phyloP scores from a whole-genome alignment of 2,888 invertebrate genomes.

The Ashinkailepas kermadecensis region DNA sequence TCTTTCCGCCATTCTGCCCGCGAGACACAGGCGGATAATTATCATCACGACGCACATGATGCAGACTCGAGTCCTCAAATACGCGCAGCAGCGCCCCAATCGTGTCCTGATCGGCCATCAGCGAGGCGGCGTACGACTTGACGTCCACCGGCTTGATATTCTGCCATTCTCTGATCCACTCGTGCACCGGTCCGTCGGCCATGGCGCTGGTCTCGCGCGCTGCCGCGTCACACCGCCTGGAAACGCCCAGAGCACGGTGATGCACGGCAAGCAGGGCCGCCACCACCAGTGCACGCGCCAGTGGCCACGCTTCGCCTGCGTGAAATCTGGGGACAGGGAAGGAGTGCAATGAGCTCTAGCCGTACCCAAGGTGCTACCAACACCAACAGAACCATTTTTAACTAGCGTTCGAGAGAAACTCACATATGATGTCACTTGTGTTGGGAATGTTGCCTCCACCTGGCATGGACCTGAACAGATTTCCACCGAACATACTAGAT shows the following conservation, averaged over 20 bases:
- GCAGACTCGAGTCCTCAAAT: constrained; percentile 60
- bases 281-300: not conserved
- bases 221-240: too few species aligned
- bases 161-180: constrained; percentile 46
- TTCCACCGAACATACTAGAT: too few species aligned
- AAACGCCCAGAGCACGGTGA: too few species aligned
- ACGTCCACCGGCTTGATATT: constrained; percentile 63
- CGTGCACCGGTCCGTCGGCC: constrained; percentile 23
- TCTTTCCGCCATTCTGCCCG: too few species aligned
- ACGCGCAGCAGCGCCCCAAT: constrained; percentile 70
- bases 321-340: not conserved
- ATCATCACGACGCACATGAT: constrained; percentile 43
- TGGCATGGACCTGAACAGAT: too few species aligned
- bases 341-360: not conserved
- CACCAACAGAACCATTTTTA: too few species aligned
- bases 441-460: too few species aligned
- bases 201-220: constrained; percentile 28
- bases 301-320: not conserved
- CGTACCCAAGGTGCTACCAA: too few species aligned
- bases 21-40: too few species aligned
- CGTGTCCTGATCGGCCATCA: constrained; percentile 74
- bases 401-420: too few species aligned
- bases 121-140: constrained; percentile 66
- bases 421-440: too few species aligned
- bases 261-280: too few species aligned